These are phyloP conservation scores for Elgaria multicarinata DNA, from an alignment of 2,113 vertebrate genomes.

Conservation along the genomic window DNA sequence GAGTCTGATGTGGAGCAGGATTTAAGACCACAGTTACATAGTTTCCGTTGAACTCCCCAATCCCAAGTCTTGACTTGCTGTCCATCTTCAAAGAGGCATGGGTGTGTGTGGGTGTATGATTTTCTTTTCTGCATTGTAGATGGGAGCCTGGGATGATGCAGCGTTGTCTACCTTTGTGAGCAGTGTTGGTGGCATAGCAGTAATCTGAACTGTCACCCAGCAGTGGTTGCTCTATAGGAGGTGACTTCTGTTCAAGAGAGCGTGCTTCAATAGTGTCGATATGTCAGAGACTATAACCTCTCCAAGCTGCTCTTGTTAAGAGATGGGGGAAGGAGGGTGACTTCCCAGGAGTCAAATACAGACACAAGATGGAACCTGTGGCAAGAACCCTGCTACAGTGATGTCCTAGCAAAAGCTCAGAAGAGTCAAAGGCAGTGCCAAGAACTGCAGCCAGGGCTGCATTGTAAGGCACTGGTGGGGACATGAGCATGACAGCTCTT, in stretches of 20 bases:
- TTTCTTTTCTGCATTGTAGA: background rate
- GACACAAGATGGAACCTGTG: background rate
- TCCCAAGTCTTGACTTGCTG: background rate
- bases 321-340: slow-evolving; percentile 36
- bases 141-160: too few relatives aligned
- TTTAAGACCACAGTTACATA: background rate
- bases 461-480: background rate
- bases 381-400: fast-evolving
- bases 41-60: background rate
- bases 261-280: background rate
- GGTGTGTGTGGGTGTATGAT: too few relatives aligned
- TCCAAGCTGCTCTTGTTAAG: slow-evolving; percentile 26
- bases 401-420: background rate
- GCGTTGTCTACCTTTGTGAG: background rate
- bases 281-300: background rate
- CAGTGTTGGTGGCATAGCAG: too few relatives aligned
- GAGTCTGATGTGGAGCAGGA: background rate
- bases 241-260: background rate
- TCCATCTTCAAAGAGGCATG: too few relatives aligned
- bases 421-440: slow-evolving; percentile 47
- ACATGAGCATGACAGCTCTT: background rate
- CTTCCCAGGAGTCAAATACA: background rate
- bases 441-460: slow-evolving; percentile 68
- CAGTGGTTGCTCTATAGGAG: background rate
- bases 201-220: background rate